These are phyloP conservation scores for Lithobates pipiens DNA, from an alignment of 2,797 vertebrate species.

Conservation along the genomic window DNA sequence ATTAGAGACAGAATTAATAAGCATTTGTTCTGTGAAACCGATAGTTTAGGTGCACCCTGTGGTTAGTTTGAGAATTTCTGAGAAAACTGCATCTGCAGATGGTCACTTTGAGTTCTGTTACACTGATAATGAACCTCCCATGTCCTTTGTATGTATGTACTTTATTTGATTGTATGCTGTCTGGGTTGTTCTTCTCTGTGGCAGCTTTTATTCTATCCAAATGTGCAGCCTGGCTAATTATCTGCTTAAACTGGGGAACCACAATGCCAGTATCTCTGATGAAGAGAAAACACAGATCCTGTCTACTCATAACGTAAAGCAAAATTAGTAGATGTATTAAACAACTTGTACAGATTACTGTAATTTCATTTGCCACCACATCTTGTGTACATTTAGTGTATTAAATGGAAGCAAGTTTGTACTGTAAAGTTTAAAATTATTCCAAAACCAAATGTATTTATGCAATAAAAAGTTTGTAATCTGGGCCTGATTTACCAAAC, in stretches of 20 bases:
- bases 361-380: constrained; percentile 44
- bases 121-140: constrained; percentile 30
- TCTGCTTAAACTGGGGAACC: constrained; percentile 52
- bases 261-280: constrained; percentile 40
- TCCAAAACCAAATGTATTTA: not conserved
- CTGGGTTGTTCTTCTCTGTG: constrained; percentile 35
- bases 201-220: constrained; percentile 43
- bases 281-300: constrained; percentile 55
- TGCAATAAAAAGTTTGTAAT: not conserved
- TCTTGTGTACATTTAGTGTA: constrained; percentile 40
- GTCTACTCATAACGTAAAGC: constrained; percentile 44
- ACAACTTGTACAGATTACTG: constrained; percentile 40
- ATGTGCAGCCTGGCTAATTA: constrained; percentile 49
- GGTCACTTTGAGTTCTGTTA: constrained; percentile 49
- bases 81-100: constrained; percentile 59
- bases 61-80: constrained; percentile 22
- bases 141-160: constrained; percentile 52
- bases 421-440: not conserved
- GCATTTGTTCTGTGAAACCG: constrained; percentile 42
- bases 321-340: constrained; percentile 52
- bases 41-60: constrained; percentile 40
- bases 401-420: not conserved
- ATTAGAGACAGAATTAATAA: constrained; percentile 28
- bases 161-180: constrained; percentile 65
- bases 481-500: too few species aligned